Evolutionary conservation across 2,797 vertebrate genomes (phyloP).

Genomic region (Leptoclinus maculatus): DNA sequence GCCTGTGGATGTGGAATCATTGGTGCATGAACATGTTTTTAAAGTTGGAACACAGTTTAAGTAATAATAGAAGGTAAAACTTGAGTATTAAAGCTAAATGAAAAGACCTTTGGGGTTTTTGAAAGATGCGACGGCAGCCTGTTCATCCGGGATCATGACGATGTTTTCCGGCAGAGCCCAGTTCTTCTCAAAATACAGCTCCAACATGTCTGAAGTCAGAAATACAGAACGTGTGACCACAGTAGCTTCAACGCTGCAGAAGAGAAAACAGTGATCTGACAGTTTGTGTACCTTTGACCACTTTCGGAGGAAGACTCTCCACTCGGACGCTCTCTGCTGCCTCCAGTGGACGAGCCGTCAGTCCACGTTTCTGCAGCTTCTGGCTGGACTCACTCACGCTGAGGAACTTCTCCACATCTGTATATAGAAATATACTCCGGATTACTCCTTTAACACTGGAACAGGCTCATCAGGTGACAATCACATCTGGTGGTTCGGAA

Average conservation of each 20-base stretch:
- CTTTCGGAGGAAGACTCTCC: slow-evolving; percentile 81
- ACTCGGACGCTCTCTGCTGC: slow-evolving; percentile 79
- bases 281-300: slow-evolving; percentile 44
- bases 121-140: slow-evolving; percentile 86
- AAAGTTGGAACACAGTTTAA: not conserved
- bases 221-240: not conserved
- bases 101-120: slow-evolving; percentile 79
- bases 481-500: too few species aligned
- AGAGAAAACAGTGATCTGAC: not conserved
- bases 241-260: not conserved
- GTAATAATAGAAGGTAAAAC: not conserved
- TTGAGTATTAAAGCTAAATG: not conserved
- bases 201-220: slow-evolving; percentile 69
- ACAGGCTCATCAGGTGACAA: not conserved
- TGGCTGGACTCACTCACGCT: slow-evolving; percentile 51
- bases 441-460: not conserved
- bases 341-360: slow-evolving; percentile 79
- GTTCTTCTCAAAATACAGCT: slow-evolving; percentile 86
- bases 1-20: too few species aligned
- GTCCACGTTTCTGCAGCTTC: slow-evolving; percentile 64
- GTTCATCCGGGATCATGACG: slow-evolving; percentile 78
- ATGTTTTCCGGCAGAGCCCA: slow-evolving; percentile 67
- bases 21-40: too few species aligned
- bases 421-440: not conserved
- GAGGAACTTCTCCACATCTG: slow-evolving; percentile 77